Evolutionary conservation across 2,113 vertebrate genomes (phyloP).

Genomic region (Colius striatus): DNA sequence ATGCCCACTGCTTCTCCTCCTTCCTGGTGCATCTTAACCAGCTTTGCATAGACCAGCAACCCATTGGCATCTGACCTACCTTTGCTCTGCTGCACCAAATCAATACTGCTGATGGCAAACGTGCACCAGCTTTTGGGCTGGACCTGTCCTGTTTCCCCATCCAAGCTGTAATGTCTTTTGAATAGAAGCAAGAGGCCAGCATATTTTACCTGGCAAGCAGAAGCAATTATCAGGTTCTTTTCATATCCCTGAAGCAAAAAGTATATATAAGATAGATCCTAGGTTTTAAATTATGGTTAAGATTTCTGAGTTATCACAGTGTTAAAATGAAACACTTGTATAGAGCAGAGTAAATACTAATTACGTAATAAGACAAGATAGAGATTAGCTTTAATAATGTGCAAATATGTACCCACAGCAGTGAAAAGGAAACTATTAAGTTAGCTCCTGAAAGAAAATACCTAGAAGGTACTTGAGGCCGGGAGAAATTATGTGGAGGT

Average conservation of each 20-base stretch:
- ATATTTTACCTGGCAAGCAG: not conserved
- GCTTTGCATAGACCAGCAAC: not conserved
- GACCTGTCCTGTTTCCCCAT: not conserved
- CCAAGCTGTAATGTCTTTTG: not conserved
- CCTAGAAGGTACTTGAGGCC: not conserved
- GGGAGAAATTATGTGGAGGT: not conserved
- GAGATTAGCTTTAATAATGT: not conserved
- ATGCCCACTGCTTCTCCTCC: rapidly evolving
- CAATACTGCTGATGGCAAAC: not conserved
- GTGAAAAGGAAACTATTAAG: not conserved
- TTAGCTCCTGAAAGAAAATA: not conserved
- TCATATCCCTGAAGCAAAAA: not conserved
- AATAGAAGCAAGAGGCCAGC: not conserved
- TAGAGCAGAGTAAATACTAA: not conserved
- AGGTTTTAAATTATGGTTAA: not conserved
- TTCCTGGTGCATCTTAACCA: too few relatives aligned
- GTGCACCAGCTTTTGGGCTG: not conserved
- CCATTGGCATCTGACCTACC: not conserved
- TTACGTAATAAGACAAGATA: not conserved
- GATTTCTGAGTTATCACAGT: not conserved
- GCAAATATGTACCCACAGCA: not conserved
- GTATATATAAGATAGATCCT: not conserved
- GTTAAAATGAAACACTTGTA: not conserved
- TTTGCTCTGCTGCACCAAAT: not conserved
- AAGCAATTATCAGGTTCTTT: not conserved